These are phyloP conservation scores for Furnarius figulus DNA, from an alignment of 2,113 vertebrate species.

Conservation along the genomic window DNA sequence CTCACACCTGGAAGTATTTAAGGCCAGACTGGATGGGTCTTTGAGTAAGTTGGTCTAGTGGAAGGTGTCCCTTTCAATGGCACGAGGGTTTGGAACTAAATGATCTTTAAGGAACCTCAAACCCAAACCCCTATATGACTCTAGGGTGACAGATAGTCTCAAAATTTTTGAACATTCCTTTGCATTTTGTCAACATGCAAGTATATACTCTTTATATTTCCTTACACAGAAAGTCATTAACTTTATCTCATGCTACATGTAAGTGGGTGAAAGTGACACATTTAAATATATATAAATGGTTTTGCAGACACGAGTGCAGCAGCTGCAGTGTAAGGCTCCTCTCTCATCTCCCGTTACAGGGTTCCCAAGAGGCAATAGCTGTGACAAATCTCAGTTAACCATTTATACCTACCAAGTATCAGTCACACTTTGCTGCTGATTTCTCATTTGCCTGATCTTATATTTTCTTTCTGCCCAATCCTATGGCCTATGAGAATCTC, in stretches of 20 bases:
- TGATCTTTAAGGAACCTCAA: background rate
- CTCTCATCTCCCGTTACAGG: background rate
- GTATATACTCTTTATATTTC: background rate
- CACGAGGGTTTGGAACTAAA: background rate
- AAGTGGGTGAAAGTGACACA: background rate
- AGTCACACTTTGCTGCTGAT: background rate
- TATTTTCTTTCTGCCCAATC: background rate
- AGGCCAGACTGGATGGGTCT: background rate
- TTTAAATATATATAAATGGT: background rate
- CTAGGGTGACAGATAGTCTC: background rate
- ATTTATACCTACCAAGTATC: background rate
- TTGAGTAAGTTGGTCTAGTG: background rate
- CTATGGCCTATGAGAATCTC: background rate
- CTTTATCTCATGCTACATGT: background rate
- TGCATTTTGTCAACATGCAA: background rate
- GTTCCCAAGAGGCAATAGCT: background rate
- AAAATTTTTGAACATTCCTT: background rate
- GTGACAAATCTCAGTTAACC: background rate
- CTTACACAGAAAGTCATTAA: background rate
- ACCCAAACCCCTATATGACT: background rate
- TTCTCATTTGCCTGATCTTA: background rate
- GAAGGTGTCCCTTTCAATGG: background rate
- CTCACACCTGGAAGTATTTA: background rate
- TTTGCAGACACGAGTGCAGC: background rate
- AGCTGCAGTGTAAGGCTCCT: background rate